Evolutionary conservation across 2,888 invertebrate genomes (phyloP), one percentile per base, ranked within the genome.

Genomic region (Synergus gifuensis): DNA sequence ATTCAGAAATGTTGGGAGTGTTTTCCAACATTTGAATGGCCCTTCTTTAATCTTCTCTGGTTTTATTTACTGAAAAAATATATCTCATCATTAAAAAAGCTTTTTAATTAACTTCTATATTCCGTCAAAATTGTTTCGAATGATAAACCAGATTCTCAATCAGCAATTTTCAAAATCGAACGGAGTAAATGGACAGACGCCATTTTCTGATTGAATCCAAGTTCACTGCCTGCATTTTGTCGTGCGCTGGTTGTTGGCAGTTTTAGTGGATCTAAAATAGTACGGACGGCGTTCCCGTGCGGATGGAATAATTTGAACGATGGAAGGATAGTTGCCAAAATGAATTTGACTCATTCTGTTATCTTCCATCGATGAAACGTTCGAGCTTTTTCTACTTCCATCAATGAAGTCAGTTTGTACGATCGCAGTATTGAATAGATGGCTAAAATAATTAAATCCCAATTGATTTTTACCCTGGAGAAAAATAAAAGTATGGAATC

Each of bases 141-240:
- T 60, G 18, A n/a, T 60, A 11, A 22, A 60, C 8, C n/a, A 12
- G 60, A 60, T 22, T 22, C 11, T 60, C 60, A 60, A 60, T 82
- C 78, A 79, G 36, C 66, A 83, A 85, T 84, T 85, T 83, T 84
- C 86, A 86, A 86, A 87, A 85, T 86, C 84, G 83, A 86, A 86
- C 83, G 80, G 78, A 81, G 77, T 79, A 79, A 88, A 89, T 58
- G 58, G 58, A 11, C 49, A 58, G 89, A 90, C 88, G 89, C 90
- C 90, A 90, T 91, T 91, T 83, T 90, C 90, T 90, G 90, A 91
- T 91, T 91, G 89, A 91, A 91, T 91, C 90, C 89, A 88, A 90
- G 90, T 90, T 90, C 88, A 87, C 86, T 89, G 90, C 90, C 90
- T 90, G 89, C 89, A 88, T 91, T 91, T 90, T 89, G 90, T 90